Conservation (phyloP, 2,888 invertebrate species). For the Melanargia galathea region DNA sequence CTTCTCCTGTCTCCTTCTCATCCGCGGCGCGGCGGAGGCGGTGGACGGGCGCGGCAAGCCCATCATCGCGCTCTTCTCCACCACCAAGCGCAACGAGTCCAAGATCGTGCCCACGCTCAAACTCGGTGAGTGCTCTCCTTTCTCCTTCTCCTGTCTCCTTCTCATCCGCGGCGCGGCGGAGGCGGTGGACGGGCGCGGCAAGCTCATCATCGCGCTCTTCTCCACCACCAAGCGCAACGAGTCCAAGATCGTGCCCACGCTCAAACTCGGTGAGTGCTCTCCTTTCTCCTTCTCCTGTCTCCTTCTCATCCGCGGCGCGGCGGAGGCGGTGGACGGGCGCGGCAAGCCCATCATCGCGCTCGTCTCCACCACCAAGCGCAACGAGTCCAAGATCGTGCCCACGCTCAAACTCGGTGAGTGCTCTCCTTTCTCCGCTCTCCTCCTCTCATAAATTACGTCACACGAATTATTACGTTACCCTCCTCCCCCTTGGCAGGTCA, state of each 20-base stretch:
- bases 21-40: conserved; percentile 93
- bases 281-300: too few species aligned
- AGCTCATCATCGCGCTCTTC: conserved; percentile 95
- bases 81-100: conserved; percentile 88
- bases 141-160: too few species aligned
- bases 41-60: conserved; percentile 94
- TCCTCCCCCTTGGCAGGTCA: too few species aligned
- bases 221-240: conserved; percentile 90
- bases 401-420: conserved; percentile 88
- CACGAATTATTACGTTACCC: too few species aligned
- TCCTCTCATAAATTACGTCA: too few species aligned
- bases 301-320: conserved; percentile 95
- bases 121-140: conserved; percentile 83
- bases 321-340: conserved; percentile 90
- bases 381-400: conserved; percentile 92
- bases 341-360: conserved; percentile 97
- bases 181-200: conserved; percentile 91
- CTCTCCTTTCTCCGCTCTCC: too few species aligned
- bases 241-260: conserved; percentile 91
- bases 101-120: conserved; percentile 93
- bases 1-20: too few species aligned
- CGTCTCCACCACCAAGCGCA: conserved; percentile 89
- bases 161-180: conserved; percentile 95
- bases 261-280: conserved; percentile 86
- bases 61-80: conserved; percentile 94